Conservation (phyloP, 2,888 invertebrate genomes). For the Rotaria sp. region DNA sequence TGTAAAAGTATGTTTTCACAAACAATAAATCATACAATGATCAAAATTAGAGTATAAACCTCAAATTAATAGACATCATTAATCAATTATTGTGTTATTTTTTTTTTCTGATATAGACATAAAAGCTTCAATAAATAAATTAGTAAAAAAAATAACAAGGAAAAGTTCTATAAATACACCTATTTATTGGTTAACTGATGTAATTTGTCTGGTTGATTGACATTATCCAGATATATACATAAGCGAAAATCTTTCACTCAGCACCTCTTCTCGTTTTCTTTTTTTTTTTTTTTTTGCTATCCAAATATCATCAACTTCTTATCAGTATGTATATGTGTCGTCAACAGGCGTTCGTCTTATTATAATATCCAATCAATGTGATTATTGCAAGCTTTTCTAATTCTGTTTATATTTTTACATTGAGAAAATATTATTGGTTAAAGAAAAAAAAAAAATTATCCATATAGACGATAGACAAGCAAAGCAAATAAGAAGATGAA, state of each 20-base stretch:
- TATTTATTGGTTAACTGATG: slow-evolving; percentile 5
- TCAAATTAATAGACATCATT: too few relatives aligned
- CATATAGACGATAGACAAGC: background rate
- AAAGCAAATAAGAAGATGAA: background rate
- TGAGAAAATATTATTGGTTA: background rate
- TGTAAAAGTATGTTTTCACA: background rate
- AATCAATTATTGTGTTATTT: too few relatives aligned
- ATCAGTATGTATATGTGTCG: background rate
- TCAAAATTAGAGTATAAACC: too few relatives aligned
- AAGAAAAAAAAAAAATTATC: background rate
- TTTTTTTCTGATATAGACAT: too few relatives aligned
- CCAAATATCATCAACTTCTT: slow-evolving; percentile 13
- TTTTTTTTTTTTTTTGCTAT: background rate
- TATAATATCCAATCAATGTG: slow-evolving; percentile 3
- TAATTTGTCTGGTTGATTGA: background rate
- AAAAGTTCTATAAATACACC: background rate
- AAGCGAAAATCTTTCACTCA: slow-evolving; percentile 10
- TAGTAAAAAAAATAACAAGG: background rate
- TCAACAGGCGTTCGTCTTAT: background rate
- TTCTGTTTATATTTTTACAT: background rate
- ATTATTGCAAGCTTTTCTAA: background rate
- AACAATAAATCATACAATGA: background rate
- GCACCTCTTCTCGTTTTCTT: background rate
- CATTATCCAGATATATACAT: slow-evolving; percentile 7
- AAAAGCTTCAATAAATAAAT: too few relatives aligned